These are phyloP conservation scores for Zaprionus inermis DNA, from an alignment of 1,140 invertebrate species.

Conservation along the genomic window DNA sequence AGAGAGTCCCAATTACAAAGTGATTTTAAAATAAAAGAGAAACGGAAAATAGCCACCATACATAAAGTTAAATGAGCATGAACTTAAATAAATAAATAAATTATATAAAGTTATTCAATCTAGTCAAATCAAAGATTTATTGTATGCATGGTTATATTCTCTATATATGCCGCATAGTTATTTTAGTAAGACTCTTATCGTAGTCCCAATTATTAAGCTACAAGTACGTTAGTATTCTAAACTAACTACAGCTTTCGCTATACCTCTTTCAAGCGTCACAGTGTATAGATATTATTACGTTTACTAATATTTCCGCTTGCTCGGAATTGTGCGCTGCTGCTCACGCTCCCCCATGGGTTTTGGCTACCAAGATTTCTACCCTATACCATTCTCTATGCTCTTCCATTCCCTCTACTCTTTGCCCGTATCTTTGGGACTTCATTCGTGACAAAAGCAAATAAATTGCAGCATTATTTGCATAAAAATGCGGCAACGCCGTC, in stretches of 20 bases:
- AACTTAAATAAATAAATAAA: no score
- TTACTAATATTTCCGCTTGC: slow-evolving; percentile 71
- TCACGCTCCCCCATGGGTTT: slow-evolving; percentile 45
- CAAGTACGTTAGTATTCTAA: no score
- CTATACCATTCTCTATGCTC: slow-evolving; percentile 7
- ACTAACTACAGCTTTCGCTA: neutral
- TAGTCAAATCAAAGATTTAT: no score
- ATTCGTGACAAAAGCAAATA: slow-evolving; percentile 78
- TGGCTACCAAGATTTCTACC: slow-evolving; percentile 21
- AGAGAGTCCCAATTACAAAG: no score
- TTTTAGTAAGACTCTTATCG: no score
- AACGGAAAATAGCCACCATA: no score
- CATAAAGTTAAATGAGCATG: no score
- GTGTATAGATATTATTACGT: slow-evolving; percentile 69
- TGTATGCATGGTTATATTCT: no score
- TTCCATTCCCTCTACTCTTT: slow-evolving; percentile 14
- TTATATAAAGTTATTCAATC: no score
- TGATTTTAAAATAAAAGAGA: no score
- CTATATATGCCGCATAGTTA: no score
- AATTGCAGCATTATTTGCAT: slow-evolving; percentile 78
- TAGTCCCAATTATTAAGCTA: no score
- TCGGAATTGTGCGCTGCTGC: slow-evolving; percentile 35
- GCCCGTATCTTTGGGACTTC: slow-evolving; percentile 45
- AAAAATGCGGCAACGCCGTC: slow-evolving; percentile 59
- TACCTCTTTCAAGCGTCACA: slow-evolving; percentile 2